Conservation (phyloP, 2,888 invertebrate genomes). For the Chaitophorus viminalis region DNA sequence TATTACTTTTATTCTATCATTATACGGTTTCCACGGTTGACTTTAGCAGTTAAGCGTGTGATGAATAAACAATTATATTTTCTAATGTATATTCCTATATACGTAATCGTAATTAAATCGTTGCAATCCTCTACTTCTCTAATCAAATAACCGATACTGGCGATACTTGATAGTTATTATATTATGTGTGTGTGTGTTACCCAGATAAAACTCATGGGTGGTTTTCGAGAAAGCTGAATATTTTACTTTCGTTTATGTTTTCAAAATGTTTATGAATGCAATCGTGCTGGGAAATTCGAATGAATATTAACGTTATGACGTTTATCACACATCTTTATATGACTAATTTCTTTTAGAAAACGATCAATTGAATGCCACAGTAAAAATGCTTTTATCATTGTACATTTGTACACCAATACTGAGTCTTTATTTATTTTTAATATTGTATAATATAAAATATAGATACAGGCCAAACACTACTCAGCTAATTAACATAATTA, state of each 20-base stretch:
- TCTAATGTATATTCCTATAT: constrained; percentile 6
- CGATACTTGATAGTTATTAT: neutral
- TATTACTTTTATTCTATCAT: neutral
- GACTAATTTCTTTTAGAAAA: constrained; percentile 29
- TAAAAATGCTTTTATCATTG: constrained; percentile 11
- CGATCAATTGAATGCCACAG: neutral
- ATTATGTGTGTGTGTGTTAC: neutral
- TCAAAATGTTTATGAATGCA: constrained; percentile 22
- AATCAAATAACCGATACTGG: constrained; percentile 1
- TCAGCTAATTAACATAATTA: too few relatives aligned
- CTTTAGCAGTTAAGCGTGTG: neutral
- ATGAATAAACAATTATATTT: constrained; percentile 22
- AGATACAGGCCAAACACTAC: neutral
- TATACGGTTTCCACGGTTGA: neutral
- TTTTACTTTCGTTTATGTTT: constrained; percentile 37
- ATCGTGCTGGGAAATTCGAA: neutral
- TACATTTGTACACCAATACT: neutral
- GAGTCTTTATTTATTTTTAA: neutral
- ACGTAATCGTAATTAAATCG: neutral
- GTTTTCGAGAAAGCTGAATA: constrained; percentile 35
- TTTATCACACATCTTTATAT: neutral
- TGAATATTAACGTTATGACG: neutral
- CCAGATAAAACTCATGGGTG: constrained; percentile 13
- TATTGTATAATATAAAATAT: neutral
- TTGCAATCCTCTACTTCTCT: neutral